Evolutionary conservation across 2,113 vertebrate genomes (phyloP), one percentile per base, ranked within the genome.

Genomic region (Zootoca vivipara): DNA sequence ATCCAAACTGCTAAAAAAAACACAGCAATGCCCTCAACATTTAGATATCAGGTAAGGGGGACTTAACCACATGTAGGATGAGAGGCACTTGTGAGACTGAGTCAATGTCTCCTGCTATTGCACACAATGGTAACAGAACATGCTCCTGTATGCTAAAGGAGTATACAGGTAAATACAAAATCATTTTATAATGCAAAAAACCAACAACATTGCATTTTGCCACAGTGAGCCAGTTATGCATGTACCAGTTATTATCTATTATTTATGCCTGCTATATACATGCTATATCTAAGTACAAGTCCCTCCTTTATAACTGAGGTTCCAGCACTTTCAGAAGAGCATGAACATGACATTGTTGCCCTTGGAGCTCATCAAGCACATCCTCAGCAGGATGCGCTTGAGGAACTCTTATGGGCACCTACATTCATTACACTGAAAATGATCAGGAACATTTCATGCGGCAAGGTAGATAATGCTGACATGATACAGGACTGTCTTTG

Each of bases 401-500:
- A 86, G 40, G 40, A 67, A 86, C 22, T 64, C 73, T 72, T 78
- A 78, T 69, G 74, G 75, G 65, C 20, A 72, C 33, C 65, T 40
- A 75, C 5, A 70, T 87, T 69, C 82, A 81, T 78, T 26, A 56
- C 2, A 52, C 0, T 26, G 88, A 28, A 52, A 85, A 69, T 26
- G 30, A 87, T 58, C 20, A 67, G 73, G 46, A 78, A 78, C 73
- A 78, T 73, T 35, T 72, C 73, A 78, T 83, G 58, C 64, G 83
- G 81, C 4, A 85, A 42, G 62, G 28, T 64, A 81, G 70, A 90
- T 84, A 90, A 87, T 72, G 88, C 0, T 85, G 85, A 92, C 46
- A 72, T 85, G 70, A 2, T 1, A 30, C 40, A 83, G 2, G 7
- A 33, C 58, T 40, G 30, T 33, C 79, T 72, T 67, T 56, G 24